phyloP scores from a whole-genome alignment of 2,888 invertebrate genomes.

The Nycteola revayana region DNA sequence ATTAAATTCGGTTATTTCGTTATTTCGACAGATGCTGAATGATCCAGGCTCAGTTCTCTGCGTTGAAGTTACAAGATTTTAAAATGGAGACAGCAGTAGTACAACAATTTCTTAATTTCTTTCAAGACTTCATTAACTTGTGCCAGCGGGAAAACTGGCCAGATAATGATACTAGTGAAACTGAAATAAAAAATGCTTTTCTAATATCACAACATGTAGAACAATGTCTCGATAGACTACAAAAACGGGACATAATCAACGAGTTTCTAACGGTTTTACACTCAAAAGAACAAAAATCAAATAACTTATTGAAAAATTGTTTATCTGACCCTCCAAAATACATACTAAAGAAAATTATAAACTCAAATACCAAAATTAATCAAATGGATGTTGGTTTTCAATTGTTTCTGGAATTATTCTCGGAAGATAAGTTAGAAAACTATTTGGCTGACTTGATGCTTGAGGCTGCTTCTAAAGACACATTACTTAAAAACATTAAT shows the following conservation, averaged over 20 bases:
- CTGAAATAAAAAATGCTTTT: conserved; percentile 78
- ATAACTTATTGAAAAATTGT: conserved; percentile 47
- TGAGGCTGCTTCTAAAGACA: conserved; percentile 64
- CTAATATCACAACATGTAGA: conserved; percentile 79
- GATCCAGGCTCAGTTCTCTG: conserved; percentile 33
- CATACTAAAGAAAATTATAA: conserved; percentile 62
- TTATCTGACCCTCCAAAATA: conserved; percentile 61
- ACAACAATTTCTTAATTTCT: conserved; percentile 71
- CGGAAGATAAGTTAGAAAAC: conserved; percentile 51
- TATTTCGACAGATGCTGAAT: conserved; percentile 72
- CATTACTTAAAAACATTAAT: conserved; percentile 47
- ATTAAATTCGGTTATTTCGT: conserved; percentile 17
- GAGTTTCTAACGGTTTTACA: conserved; percentile 59
- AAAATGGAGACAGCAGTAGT: conserved; percentile 65
- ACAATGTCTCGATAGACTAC: conserved; percentile 69
- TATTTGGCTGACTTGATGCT: conserved; percentile 60
- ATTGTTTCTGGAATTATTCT: conserved; percentile 54
- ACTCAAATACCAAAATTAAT: conserved; percentile 47
- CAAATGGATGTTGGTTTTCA: conserved; percentile 55
- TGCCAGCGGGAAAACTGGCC: conserved; percentile 76
- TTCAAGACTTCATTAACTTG: conserved; percentile 75
- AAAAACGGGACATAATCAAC: conserved; percentile 59
- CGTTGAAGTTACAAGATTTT: conserved; percentile 65
- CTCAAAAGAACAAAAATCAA: conserved; percentile 36
- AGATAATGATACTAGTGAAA: conserved; percentile 54